Conservation (phyloP, 2,888 invertebrate genomes). For the Ditylenchus weischeri region DNA sequence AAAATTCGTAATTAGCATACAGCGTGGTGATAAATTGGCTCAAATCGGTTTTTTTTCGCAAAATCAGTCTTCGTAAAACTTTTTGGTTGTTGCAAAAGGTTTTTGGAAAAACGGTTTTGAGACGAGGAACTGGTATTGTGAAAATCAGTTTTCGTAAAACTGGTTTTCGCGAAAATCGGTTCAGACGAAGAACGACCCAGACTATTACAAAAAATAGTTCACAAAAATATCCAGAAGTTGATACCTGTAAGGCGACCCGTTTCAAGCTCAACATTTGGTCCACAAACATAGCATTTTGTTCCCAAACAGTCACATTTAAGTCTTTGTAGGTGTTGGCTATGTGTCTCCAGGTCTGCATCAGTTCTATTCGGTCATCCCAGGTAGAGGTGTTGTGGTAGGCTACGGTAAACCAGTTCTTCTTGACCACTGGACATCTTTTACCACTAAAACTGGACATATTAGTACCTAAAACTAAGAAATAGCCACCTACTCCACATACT, state of each 20-base stretch:
- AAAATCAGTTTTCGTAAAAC: too few relatives aligned
- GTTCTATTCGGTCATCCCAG: conserved; percentile 53
- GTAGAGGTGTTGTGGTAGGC: conserved; percentile 51
- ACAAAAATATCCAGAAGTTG: too few relatives aligned
- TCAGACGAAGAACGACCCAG: too few relatives aligned
- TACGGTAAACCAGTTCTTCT: conserved; percentile 48
- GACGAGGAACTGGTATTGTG: too few relatives aligned
- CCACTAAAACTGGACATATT: neutral
- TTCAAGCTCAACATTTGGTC: conserved; percentile 57
- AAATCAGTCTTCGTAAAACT: too few relatives aligned
- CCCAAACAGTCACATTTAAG: conserved; percentile 55
- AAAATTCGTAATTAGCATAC: too few relatives aligned
- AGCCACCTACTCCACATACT: conserved; percentile 6
- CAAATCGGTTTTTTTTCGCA: too few relatives aligned
- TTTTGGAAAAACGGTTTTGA: too few relatives aligned
- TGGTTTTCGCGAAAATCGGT: too few relatives aligned
- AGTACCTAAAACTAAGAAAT: neutral
- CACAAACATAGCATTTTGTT: conserved; percentile 50
- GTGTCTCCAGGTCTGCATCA: conserved; percentile 54
- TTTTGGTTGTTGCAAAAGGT: too few relatives aligned
- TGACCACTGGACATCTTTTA: conserved; percentile 13
- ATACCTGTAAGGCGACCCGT: conserved; percentile 46
- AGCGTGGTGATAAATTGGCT: too few relatives aligned
- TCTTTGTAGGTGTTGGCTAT: conserved; percentile 36
- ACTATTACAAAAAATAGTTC: too few relatives aligned